phyloP scores from a whole-genome alignment of 2,797 vertebrate species.

The Eleutherodactylus coqui region DNA sequence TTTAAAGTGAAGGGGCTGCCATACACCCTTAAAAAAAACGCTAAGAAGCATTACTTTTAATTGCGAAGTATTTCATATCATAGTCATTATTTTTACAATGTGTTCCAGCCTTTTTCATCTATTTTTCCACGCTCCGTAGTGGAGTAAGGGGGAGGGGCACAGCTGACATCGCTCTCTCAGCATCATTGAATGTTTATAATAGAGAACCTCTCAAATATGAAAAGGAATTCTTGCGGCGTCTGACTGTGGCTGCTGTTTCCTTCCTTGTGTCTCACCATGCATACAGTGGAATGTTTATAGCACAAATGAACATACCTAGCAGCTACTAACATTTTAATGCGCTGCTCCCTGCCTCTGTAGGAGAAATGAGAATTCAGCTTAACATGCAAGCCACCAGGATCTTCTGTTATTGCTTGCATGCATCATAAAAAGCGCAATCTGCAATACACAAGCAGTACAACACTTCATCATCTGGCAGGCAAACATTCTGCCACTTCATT shows the following conservation, averaged over 20 bases:
- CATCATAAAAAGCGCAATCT: slow-evolving; percentile 2
- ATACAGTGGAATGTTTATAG: neutral
- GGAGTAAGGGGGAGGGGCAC: neutral
- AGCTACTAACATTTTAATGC: slow-evolving; percentile 9
- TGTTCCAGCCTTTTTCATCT: neutral
- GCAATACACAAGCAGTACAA: neutral
- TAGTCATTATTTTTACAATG: neutral
- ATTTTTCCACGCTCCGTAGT: neutral
- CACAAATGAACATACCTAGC: neutral
- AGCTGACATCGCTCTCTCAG: neutral
- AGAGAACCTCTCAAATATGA: slow-evolving; percentile 1
- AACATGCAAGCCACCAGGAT: neutral
- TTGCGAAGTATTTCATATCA: too few relatives aligned
- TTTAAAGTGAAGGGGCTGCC: neutral
- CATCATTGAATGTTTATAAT: neutral
- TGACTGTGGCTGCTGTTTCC: neutral
- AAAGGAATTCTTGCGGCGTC: neutral
- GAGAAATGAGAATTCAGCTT: neutral
- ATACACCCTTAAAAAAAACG: neutral
- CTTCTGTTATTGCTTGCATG: neutral
- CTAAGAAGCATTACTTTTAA: neutral
- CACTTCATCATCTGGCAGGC: slow-evolving; percentile 38
- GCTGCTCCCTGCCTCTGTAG: neutral
- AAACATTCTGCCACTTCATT: slow-evolving; percentile 28
- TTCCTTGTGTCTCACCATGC: neutral